Base-by-base conservation (phyloP, 2,888 invertebrate species). In the Pseudanteris insignis region DNA sequence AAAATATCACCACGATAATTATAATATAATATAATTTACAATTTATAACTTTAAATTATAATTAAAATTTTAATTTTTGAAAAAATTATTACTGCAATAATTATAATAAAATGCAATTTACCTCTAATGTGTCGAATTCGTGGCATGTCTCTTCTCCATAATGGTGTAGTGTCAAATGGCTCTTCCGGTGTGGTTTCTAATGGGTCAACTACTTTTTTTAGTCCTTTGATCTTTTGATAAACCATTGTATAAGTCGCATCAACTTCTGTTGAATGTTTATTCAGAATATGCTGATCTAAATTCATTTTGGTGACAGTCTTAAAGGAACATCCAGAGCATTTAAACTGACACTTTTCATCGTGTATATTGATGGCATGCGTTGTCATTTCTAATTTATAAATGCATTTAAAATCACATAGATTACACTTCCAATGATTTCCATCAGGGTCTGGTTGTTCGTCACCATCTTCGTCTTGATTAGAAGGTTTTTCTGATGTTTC, bases 361-460 rank as follows among this genome's bases (percentile, higher is more conserved):
- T 93, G 92, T 4, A 76, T 70, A 21, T 79, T 81, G 0, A 78
- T 72, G 21, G 86, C 86, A 70, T 91, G 91, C 0, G 81, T 80
- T 0, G 82, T 79, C 21, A 89, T 85, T 33, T 86, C 87, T 0
- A 83, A 82, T 13, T 86, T 85, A 0, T 86, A 84, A 59, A 83
- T 80, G 62, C 84, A 85, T 48, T 84, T 84, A 67, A 83, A 86
- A 36, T 85, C 83, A 69, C 91, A 91, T 15, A 89, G 72, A 9
- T 86, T 87, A 70, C 91, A 91, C 51, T 86, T 85, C 89, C 89
- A 90, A 1, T 86, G 84, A 68, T 87, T 86, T 5, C 84, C 74
- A 64, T 86, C 84, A 7, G 69, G 48, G 68, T 70, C 67, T 21
- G 72, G 53, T n/a, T 67, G 37, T 14, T 73, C 72, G 1, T 76